phyloP scores from a whole-genome alignment of 2,113 vertebrate genomes.

The Peromyscus polionotus region DNA sequence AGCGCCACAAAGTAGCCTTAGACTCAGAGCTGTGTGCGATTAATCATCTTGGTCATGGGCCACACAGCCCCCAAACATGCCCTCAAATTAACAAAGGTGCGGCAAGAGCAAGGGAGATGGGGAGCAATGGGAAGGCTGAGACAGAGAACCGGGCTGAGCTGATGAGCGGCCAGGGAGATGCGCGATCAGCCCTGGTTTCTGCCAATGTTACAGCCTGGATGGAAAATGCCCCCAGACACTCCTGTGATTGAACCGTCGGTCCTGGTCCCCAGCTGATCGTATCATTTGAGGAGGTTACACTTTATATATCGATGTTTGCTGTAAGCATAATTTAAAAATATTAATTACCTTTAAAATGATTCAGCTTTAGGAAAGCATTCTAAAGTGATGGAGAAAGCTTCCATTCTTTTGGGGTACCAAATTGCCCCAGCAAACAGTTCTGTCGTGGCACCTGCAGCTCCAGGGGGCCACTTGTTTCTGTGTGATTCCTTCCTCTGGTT shows the following conservation, averaged over 20 bases:
- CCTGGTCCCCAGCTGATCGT: too few species aligned
- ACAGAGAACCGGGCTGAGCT: not conserved
- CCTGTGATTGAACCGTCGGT: not conserved
- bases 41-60: not conserved
- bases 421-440: not conserved
- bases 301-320: constrained; percentile 2
- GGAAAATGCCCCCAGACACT: not conserved
- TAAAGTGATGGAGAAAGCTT: not conserved
- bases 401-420: not conserved
- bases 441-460: not conserved
- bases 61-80: not conserved
- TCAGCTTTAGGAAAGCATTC: not conserved
- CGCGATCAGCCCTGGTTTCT: not conserved
- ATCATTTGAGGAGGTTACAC: not conserved
- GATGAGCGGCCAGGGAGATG: not conserved
- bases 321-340: not conserved
- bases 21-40: not conserved
- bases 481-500: not conserved
- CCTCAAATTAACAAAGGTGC: not conserved
- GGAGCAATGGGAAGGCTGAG: not conserved
- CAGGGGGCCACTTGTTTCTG: not conserved
- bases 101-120: not conserved
- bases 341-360: not conserved
- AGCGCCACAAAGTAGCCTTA: not conserved
- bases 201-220: not conserved